These are phyloP conservation scores for Notarius quadriscutis DNA, from an alignment of 2,113 vertebrate species.

Conservation along the genomic window DNA sequence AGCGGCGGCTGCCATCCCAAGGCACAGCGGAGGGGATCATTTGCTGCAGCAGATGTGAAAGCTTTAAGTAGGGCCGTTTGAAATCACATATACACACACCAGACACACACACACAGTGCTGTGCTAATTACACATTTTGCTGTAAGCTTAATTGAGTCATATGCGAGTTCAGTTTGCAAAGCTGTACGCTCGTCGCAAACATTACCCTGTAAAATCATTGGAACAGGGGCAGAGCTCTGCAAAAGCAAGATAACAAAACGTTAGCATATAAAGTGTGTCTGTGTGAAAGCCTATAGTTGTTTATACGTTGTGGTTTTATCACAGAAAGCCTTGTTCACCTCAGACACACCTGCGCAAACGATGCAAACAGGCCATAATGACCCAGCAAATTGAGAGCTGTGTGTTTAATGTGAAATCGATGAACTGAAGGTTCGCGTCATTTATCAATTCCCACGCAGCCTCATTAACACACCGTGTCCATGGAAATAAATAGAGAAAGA, in stretches of 20 bases:
- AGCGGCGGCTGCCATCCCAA: conserved; percentile 74
- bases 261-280: not conserved
- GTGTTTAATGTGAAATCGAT: conserved; percentile 67
- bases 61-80: conserved; percentile 75
- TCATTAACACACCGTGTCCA: conserved; percentile 66
- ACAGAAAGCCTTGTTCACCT: conserved; percentile 30
- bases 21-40: conserved; percentile 75
- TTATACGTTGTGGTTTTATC: conserved; percentile 9
- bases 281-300: not conserved
- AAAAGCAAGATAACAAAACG: not conserved
- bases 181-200: conserved; percentile 60
- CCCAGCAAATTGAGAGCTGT: conserved; percentile 49
- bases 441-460: conserved; percentile 55
- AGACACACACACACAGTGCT: conserved; percentile 17
- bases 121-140: conserved; percentile 75
- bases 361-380: conserved; percentile 47
- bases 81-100: conserved; percentile 64
- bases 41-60: conserved; percentile 83
- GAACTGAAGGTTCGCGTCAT: conserved; percentile 55
- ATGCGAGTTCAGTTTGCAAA: conserved; percentile 68
- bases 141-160: conserved; percentile 70
- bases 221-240: conserved; percentile 23
- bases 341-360: conserved; percentile 44
- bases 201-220: conserved; percentile 51
- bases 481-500: conserved; percentile 55